Evolutionary conservation across 2,797 vertebrate genomes (phyloP).

Genomic region (Halcyon badia): DNA sequence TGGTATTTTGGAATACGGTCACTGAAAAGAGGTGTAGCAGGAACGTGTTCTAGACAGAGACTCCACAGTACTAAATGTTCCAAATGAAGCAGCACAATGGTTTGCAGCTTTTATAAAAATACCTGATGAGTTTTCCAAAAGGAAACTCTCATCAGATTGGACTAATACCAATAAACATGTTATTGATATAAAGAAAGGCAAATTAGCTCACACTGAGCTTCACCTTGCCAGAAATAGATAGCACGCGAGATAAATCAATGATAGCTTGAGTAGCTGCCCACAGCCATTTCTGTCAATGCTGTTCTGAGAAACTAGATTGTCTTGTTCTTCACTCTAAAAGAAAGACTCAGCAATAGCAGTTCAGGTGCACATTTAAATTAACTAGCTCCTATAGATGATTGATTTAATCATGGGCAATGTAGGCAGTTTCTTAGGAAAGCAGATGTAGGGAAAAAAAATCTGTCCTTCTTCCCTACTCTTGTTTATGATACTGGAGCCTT

Average conservation of each 20-base stretch:
- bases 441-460: background rate
- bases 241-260: background rate
- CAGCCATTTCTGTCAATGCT: background rate
- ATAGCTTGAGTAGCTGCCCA: background rate
- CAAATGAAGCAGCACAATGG: conserved; percentile 20
- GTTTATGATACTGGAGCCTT: background rate
- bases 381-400: accelerated
- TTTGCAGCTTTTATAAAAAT: background rate
- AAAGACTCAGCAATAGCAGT: background rate
- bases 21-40: background rate
- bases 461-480: background rate
- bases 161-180: background rate
- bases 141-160: background rate
- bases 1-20: background rate
- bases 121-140: conserved; percentile 9
- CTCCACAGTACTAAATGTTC: conserved; percentile 30
- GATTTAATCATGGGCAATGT: background rate
- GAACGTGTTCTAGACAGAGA: background rate
- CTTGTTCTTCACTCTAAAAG: background rate
- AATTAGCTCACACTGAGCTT: background rate
- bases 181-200: background rate
- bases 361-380: background rate
- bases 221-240: background rate
- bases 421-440: background rate
- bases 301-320: background rate